Percentiles rank a stretch among this genome's conserved stretches.
Evolutionary conservation across 2,797 vertebrate species (phyloP).

Genomic region (Mastacembelus armatus): DNA sequence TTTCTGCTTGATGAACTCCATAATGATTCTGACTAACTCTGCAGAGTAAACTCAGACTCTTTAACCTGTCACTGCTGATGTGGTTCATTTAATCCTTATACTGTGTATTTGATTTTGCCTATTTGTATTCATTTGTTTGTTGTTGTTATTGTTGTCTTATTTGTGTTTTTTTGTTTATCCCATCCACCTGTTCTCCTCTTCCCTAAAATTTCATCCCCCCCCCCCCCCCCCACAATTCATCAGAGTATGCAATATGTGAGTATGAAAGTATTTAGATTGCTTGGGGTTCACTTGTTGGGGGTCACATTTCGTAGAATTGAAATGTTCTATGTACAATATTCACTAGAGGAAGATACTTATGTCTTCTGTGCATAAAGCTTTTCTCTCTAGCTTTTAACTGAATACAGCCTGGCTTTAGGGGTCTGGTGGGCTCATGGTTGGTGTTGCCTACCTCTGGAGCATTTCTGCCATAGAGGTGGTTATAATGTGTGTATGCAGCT

Average conservation of each 20-base stretch:
- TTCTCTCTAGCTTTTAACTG: slow-evolving; percentile 13
- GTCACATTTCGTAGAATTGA: neutral
- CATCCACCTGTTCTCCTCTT: slow-evolving; percentile 56
- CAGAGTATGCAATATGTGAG: slow-evolving; percentile 89
- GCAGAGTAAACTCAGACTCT: slow-evolving; percentile 34
- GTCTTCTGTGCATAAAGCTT: slow-evolving; percentile 1
- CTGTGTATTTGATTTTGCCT: slow-evolving; percentile 42
- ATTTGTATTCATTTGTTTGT: slow-evolving; percentile 60
- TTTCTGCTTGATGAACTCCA: slow-evolving; percentile 46
- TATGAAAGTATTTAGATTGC: slow-evolving; percentile 72
- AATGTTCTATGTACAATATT: slow-evolving; percentile 25
- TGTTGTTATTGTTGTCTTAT: slow-evolving; percentile 71
- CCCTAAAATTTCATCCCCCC: slow-evolving; percentile 57
- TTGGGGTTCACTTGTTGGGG: slow-evolving; percentile 34
- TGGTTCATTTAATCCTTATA: slow-evolving; percentile 16
- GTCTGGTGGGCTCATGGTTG: too few species aligned
- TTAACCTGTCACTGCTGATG: slow-evolving; percentile 36
- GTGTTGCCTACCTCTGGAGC: slow-evolving; percentile 4
- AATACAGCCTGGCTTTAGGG: slow-evolving; percentile 15
- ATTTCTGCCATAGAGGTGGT: slow-evolving; percentile 24
- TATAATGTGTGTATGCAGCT: slow-evolving; percentile 25
- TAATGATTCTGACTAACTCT: slow-evolving; percentile 50
- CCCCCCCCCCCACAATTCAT: slow-evolving; percentile 68
- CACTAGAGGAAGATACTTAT: slow-evolving; percentile 23
- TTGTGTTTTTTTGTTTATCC: slow-evolving; percentile 74